phyloP scores from a whole-genome alignment of 2,888 invertebrate species.

The Orthonychiurus folsomi region DNA sequence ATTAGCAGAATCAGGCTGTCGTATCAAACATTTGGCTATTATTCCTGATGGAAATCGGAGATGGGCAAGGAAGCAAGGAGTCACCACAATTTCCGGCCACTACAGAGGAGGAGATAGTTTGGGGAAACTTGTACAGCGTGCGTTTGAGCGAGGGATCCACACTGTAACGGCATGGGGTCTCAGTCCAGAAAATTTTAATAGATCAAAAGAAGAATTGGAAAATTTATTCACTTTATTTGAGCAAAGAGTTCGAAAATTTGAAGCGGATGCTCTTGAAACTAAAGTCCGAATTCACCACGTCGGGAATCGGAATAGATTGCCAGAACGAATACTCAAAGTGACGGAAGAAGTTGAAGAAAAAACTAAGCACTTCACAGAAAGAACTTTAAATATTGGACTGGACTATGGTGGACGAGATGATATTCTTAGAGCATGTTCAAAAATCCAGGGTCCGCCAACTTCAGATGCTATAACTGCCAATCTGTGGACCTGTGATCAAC shows the following conservation, averaged over 20 bases:
- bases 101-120: background rate
- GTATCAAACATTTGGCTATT: background rate
- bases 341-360: background rate
- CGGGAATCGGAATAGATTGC: background rate
- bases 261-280: too few relatives aligned
- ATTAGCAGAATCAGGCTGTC: too few relatives aligned
- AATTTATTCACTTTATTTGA: too few relatives aligned
- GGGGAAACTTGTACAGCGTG: background rate
- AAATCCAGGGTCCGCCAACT: background rate
- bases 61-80: background rate
- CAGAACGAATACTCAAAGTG: background rate
- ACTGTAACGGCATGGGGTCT: background rate
- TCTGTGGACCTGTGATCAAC: background rate
- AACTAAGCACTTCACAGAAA: background rate
- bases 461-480: background rate
- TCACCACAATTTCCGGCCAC: background rate
- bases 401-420: background rate
- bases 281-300: too few relatives aligned
- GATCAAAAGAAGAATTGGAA: background rate
- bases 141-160: background rate
- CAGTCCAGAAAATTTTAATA: background rate
- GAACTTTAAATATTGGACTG: background rate
- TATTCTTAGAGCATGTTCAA: background rate
- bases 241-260: too few relatives aligned
- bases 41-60: background rate